Base-by-base conservation (phyloP, 2,797 vertebrate genomes). In the Protosalanx chinensis region DNA sequence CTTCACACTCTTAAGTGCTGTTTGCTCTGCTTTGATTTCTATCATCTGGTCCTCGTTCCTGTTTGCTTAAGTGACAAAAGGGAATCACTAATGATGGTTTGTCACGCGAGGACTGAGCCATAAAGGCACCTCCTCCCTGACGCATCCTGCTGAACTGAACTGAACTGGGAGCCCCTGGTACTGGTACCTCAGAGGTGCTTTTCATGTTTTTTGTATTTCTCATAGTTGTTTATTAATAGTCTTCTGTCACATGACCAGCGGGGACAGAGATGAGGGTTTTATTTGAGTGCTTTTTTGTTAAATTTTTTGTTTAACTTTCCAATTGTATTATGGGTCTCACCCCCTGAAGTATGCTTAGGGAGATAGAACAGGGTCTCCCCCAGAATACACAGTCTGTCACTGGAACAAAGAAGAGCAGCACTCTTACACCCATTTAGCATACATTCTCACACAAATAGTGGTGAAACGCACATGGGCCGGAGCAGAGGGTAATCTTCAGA, bases 401-500 rank as follows among this genome's bases (percentile, higher is more conserved):
- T 67, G 70, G 81, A 87, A 89, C 85, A 87, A 88, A 85, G 73
- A 78, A 75, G 64, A 64, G 74, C 58, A 57, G 10, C 82, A 70
- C 80, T 64, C 82, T 86, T 73, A 81, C 77, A 75, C 69, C 76
- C 81, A 69, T 70, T 68, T 20, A 74, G 65, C 74, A 74, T 81
- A 81, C 85, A 84, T 77, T 76, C 61, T 46, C 65, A 82, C 82
- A 82, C 72, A 68, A 69, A 73, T 67, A 68, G 72, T 76, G 82
- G 73, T 32, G 32, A 84, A 60, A 81, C 82, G 77, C 78, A 85
- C 76, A 76, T 79, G 81, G n/a, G 71, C 78, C 80, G 76, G 76
- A 72, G 78, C 67, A 84, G 76, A 73, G 77, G 81, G 76, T 84
- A 84, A 89, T 86, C 88, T 80, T 80, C 84, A 87, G 78, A 78